Conservation (phyloP, 2,113 vertebrate species). For the Phalacrocorax brasilianus region DNA sequence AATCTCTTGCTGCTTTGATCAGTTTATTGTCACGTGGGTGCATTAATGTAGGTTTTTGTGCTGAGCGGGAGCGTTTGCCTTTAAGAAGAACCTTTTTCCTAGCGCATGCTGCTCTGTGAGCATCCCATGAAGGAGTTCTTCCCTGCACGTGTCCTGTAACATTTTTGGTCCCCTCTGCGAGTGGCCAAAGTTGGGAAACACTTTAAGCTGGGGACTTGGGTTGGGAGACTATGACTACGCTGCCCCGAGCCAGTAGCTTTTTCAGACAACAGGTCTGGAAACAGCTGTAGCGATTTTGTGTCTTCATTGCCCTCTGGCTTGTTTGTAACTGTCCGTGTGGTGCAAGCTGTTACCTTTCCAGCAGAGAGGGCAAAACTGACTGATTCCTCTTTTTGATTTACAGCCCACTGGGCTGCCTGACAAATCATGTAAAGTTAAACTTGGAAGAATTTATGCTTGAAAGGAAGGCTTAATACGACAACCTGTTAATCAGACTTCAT, state of each 20-base stretch:
- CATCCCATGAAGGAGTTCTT: not conserved
- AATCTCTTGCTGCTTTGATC: not conserved
- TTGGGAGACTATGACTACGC: rapidly evolving
- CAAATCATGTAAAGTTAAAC: not conserved
- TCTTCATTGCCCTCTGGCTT: not conserved
- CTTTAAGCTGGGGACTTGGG: rapidly evolving
- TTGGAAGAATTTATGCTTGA: not conserved
- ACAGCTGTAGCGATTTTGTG: too few relatives aligned
- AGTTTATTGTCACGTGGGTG: not conserved
- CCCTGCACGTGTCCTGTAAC: not conserved
- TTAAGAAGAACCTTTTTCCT: not conserved
- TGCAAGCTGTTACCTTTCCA: not conserved
- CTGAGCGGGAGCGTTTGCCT: not conserved
- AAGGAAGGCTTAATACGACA: not conserved
- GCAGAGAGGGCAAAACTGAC: too few relatives aligned
- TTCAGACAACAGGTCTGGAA: not conserved
- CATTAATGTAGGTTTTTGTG: not conserved
- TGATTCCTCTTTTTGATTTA: not conserved
- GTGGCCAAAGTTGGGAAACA: rapidly evolving
- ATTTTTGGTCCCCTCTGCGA: not conserved
- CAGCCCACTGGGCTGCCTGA: not conserved
- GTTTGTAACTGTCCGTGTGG: not conserved
- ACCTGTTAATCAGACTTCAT: not conserved
- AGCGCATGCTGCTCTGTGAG: not conserved
- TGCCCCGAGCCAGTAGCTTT: not conserved